A percentile compares a stretch with the other conserved stretches of the same genome.
Evolutionary conservation across 2,888 invertebrate species (phyloP).

Genomic region (Timema podura): DNA sequence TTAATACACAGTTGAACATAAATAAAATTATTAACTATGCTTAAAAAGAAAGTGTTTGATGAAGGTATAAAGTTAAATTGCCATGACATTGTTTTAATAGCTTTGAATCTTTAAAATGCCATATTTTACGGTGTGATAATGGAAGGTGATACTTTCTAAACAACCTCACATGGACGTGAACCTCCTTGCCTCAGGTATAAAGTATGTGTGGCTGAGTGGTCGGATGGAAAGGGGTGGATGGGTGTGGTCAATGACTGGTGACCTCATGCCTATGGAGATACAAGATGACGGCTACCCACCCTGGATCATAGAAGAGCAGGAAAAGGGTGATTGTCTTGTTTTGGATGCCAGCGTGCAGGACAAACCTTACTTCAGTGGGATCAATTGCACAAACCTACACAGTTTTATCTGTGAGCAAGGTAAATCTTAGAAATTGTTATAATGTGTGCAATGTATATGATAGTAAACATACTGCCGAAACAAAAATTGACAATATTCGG

Average conservation of each 20-base stretch:
- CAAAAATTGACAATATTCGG: no score
- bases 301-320: background rate
- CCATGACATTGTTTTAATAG: no score
- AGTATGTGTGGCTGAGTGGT: background rate
- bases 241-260: background rate
- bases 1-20: no score
- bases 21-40: no score
- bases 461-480: no score
- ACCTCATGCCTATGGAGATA: background rate
- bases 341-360: background rate
- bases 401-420: background rate
- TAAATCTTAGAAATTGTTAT: background rate
- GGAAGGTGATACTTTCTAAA: no score
- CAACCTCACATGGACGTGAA: no score
- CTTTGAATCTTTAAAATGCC: no score
- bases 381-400: background rate
- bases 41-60: no score
- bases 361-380: background rate
- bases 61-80: no score
- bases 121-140: no score
- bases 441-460: no score
- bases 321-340: background rate
- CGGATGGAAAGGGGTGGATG: background rate
- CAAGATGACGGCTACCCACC: background rate
- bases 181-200: background rate